A percentile compares a stretch with the other conserved stretches of the same genome.
phyloP scores from a whole-genome alignment of 2,113 vertebrate species.

The Poecilia latipinna region DNA sequence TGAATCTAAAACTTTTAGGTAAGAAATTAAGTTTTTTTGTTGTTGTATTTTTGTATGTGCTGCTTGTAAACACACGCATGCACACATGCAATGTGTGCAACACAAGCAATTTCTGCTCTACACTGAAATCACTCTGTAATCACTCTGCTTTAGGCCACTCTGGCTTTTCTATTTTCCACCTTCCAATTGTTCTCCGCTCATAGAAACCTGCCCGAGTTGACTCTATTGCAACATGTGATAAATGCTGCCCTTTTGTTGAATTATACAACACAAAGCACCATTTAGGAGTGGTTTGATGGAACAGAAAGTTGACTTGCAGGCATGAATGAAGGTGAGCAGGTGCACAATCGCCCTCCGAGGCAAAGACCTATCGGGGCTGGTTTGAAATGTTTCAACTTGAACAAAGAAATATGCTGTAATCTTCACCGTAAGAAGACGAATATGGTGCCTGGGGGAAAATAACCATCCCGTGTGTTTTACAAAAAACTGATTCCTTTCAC shows the following conservation, averaged over 20 bases:
- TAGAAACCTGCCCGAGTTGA: conserved; percentile 24
- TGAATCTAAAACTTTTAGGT: conserved; percentile 13
- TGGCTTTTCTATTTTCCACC: conserved; percentile 59
- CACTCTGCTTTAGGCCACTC: conserved; percentile 50
- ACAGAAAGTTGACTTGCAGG: background rate
- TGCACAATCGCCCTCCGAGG: background rate
- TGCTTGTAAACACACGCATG: background rate
- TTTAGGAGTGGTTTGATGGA: background rate
- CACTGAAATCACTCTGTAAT: conserved; percentile 60
- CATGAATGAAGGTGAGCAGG: background rate
- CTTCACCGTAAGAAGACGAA: conserved; percentile 5
- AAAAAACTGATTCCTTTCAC: conserved; percentile 4
- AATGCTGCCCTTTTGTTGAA: conserved; percentile 36
- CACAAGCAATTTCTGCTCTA: conserved; percentile 51
- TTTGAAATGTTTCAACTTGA: conserved; percentile 5
- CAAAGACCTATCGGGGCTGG: background rate
- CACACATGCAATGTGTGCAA: conserved; percentile 4
- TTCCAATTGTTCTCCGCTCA: conserved; percentile 23
- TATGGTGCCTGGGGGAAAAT: background rate
- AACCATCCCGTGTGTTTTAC: background rate
- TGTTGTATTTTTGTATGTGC: conserved; percentile 38
- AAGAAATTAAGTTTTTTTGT: conserved; percentile 24
- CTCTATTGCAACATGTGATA: conserved; percentile 28
- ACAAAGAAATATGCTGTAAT: conserved; percentile 17
- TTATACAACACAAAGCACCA: conserved; percentile 19